These are phyloP conservation scores for Strix occidentalis DNA, from an alignment of 2,797 vertebrate species.

Conservation along the genomic window DNA sequence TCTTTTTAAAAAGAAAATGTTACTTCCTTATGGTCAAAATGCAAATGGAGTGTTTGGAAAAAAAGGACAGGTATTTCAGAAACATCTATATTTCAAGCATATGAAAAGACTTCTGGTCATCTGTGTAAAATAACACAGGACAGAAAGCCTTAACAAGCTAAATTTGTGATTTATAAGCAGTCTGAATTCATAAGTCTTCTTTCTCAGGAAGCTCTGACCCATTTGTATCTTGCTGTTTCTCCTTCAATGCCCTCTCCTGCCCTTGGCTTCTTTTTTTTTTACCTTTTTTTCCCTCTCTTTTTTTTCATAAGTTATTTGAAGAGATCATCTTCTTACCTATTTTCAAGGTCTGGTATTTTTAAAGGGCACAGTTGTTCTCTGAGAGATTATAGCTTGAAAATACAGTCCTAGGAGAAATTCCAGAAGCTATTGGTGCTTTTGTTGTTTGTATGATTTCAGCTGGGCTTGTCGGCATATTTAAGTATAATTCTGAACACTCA, in stretches of 20 bases:
- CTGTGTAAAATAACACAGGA: neutral
- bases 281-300: too few species aligned
- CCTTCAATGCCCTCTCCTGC: neutral
- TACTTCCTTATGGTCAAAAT: neutral
- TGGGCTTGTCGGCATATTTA: neutral
- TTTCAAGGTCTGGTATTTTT: neutral
- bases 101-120: neutral
- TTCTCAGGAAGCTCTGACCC: neutral
- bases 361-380: neutral
- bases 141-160: neutral
- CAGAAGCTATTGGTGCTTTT: neutral
- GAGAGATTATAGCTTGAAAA: neutral
- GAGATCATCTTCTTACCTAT: neutral
- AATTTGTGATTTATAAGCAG: neutral
- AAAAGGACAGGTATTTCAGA: neutral
- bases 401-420: neutral
- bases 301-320: neutral
- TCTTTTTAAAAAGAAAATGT: neutral
- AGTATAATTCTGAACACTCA: neutral
- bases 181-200: neutral
- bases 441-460: neutral
- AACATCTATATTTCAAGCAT: neutral
- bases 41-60: neutral
- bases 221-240: neutral
- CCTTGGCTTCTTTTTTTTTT: neutral